Conservation (phyloP, 1,140 invertebrate species). For the Lysiphlebus fabarum region DNA sequence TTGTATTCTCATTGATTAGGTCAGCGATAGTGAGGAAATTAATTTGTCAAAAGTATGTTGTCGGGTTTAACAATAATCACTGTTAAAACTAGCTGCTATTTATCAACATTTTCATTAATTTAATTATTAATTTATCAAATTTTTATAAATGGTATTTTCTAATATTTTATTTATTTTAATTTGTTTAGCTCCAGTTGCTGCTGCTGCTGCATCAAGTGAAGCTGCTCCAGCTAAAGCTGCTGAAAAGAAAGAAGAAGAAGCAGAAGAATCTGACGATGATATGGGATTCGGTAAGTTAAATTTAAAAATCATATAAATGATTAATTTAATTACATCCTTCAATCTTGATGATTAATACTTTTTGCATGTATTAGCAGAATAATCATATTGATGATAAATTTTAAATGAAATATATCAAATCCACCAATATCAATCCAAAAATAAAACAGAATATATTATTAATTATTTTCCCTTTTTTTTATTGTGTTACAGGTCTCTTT, state of each 20-base stretch:
- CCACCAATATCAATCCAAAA: not conserved
- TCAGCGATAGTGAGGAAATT: constrained; percentile 45
- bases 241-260: constrained; percentile 81
- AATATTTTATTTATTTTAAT: constrained; percentile 19
- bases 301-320: no score
- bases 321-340: constrained; percentile 8
- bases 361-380: constrained; percentile 57
- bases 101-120: constrained; percentile 26
- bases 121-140: not conserved
- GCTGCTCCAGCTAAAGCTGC: constrained; percentile 64
- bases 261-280: constrained; percentile 86
- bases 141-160: not conserved
- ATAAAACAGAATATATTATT: constrained; percentile 1
- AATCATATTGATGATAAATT: constrained; percentile 46
- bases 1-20: constrained; percentile 30
- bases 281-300: constrained; percentile 84
- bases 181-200: constrained; percentile 42
- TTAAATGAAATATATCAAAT: constrained; percentile 36
- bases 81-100: constrained; percentile 31
- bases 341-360: constrained; percentile 48
- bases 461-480: constrained; percentile 30
- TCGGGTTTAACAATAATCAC: constrained; percentile 26
- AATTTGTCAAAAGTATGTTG: constrained; percentile 33
- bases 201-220: constrained; percentile 65
- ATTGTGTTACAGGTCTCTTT: constrained; percentile 67